Evolutionary conservation across 2,113 vertebrate genomes (phyloP), one percentile per base, ranked within the genome.

Genomic region (Lates calcarifer): DNA sequence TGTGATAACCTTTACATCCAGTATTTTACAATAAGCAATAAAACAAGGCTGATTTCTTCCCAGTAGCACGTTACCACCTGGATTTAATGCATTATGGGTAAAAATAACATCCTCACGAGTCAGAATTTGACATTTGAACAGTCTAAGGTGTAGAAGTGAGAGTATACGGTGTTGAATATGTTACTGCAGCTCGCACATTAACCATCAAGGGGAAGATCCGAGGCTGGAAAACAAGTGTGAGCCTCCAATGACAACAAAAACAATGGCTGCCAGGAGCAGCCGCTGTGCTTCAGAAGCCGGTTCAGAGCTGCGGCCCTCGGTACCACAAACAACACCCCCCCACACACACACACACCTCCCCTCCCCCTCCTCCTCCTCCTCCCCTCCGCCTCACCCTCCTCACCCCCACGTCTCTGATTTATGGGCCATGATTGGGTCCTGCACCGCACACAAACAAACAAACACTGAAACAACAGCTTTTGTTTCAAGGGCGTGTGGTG

Each of bases 401-500:
- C 33, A 26, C 31, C 49, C 47, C 55, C 74, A 70, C 13, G 49
- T 18, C 51, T 64, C 49, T 17, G 20, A 58, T 85, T 77, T 63
- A 66, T 18, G 39, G 64, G 60, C 58, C 83, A 33, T 4, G 78
- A 13, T 63, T 7, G 74, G 74, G 26, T 67, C 86, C 71, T 3
- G 76, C 72, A 49, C 35, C 61, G 26, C 86, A 41, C 55, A 66
- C 80, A 84, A 84, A 84, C 82, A 90, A 85, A 92, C 90, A 91
- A 88, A 93, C 12, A 88, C 74, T 35, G 74, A 90, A 91, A 86
- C 87, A 82, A 74, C 73, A 88, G 90, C 92, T 93, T 93, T 92
- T 93, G 90, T 92, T 94, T 93, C 92, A 93, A 95, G 93, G 93
- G 92, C 94, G 92, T 92, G 92, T 86, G 92, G 92, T 89, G 93